phyloP scores from a whole-genome alignment of 2,797 vertebrate species.

The Lerista edwardsae region DNA sequence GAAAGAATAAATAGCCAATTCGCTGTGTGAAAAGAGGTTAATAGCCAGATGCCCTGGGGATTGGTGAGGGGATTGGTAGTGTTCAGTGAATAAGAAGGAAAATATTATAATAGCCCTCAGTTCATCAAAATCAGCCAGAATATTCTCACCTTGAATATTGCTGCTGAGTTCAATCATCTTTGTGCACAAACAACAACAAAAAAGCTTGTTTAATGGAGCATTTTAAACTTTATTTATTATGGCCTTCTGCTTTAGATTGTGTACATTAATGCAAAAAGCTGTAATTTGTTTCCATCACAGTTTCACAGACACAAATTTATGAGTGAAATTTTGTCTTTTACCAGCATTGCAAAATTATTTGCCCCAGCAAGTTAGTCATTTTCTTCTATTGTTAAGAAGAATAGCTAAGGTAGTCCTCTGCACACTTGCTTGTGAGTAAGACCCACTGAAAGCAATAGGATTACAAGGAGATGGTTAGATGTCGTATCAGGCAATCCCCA shows the following conservation, averaged over 20 bases:
- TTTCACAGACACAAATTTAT: background rate
- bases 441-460: background rate
- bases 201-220: background rate
- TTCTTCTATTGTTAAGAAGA: background rate
- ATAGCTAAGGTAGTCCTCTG: background rate
- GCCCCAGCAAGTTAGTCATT: background rate
- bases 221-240: conserved; percentile 11
- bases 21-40: conserved; percentile 20
- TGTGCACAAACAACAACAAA: background rate
- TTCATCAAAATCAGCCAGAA: background rate
- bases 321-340: background rate
- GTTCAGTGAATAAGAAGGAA: conserved; percentile 25
- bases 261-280: background rate
- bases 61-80: background rate
- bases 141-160: background rate
- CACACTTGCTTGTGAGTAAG: background rate
- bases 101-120: background rate
- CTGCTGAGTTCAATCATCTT: background rate
- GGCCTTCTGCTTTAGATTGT: background rate
- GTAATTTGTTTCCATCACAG: background rate
- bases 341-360: background rate
- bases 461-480: too few relatives aligned
- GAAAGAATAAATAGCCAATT: conserved; percentile 27
- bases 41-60: background rate
- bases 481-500: background rate